These are phyloP conservation scores for Luffia ferchaultella DNA, from an alignment of 2,888 invertebrate genomes.

Conservation along the genomic window DNA sequence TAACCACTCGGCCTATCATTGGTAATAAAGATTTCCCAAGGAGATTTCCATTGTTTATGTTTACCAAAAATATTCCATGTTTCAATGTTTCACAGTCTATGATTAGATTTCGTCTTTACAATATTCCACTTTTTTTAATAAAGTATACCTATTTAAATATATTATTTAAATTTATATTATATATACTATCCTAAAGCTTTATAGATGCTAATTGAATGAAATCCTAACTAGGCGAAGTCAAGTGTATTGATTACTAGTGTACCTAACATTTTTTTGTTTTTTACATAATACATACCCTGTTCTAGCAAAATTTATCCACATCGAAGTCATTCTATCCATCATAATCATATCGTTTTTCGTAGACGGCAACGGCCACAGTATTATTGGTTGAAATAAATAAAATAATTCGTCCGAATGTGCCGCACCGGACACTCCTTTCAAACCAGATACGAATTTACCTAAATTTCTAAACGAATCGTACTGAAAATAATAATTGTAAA, in stretches of 20 bases:
- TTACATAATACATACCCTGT: conserved; percentile 26
- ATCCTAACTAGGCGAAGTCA: too few relatives aligned
- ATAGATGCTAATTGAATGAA: too few relatives aligned
- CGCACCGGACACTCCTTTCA: conserved; percentile 18
- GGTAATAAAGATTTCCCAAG: too few relatives aligned
- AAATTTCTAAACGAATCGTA: conserved; percentile 22
- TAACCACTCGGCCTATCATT: too few relatives aligned
- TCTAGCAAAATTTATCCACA: conserved; percentile 27
- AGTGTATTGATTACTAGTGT: too few relatives aligned
- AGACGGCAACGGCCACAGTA: conserved; percentile 5
- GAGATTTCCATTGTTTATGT: too few relatives aligned
- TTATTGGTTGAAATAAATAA: conserved; percentile 9
- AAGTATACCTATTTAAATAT: background rate
- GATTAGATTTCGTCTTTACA: background rate
- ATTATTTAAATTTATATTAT: background rate
- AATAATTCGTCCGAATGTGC: conserved; percentile 24
- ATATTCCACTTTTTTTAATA: background rate
- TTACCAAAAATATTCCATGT: too few relatives aligned
- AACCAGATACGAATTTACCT: conserved; percentile 18
- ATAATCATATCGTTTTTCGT: conserved; percentile 6
- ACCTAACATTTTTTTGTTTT: too few relatives aligned
- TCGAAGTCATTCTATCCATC: conserved; percentile 9
- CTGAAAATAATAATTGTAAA: conserved; percentile 23
- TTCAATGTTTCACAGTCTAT: too few relatives aligned
- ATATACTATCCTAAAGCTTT: background rate